These are phyloP conservation scores for Ptyas mucosa DNA, from an alignment of 2,113 vertebrate genomes.

Conservation along the genomic window DNA sequence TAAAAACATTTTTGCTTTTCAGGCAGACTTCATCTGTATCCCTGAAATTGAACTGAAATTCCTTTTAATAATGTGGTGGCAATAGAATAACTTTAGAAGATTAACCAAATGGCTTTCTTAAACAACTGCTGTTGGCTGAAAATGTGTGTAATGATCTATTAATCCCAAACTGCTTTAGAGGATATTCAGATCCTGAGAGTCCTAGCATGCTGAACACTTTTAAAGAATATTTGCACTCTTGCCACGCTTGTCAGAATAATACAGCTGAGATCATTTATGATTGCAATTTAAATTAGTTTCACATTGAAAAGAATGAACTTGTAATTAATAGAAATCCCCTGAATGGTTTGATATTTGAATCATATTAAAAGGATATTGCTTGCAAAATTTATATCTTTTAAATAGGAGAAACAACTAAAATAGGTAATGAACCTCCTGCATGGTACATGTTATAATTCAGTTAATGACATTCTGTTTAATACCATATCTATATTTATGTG, in stretches of 20 bases:
- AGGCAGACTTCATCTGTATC: neutral
- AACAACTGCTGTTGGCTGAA: neutral
- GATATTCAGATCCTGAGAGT: neutral
- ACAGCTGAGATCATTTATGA: neutral
- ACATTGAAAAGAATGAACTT: neutral
- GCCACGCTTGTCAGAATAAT: neutral
- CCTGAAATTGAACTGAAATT: neutral
- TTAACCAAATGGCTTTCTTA: slow-evolving; percentile 17
- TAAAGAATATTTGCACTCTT: neutral
- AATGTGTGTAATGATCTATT: neutral
- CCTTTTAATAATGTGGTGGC: slow-evolving; percentile 3
- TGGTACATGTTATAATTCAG: neutral
- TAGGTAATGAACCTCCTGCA: neutral
- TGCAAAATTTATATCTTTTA: neutral
- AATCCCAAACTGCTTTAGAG: neutral
- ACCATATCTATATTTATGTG: neutral
- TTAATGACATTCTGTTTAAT: neutral
- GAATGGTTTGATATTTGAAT: neutral
- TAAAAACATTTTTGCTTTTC: neutral
- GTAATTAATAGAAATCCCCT: neutral
- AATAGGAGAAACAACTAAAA: neutral
- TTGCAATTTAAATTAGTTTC: slow-evolving; percentile 2
- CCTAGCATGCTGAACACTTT: neutral
- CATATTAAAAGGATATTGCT: neutral
- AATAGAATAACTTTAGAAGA: neutral